phyloP scores from a whole-genome alignment of 37 sponge, comb jelly and placozoan genomes.

The Eunapius fragilis region DNA sequence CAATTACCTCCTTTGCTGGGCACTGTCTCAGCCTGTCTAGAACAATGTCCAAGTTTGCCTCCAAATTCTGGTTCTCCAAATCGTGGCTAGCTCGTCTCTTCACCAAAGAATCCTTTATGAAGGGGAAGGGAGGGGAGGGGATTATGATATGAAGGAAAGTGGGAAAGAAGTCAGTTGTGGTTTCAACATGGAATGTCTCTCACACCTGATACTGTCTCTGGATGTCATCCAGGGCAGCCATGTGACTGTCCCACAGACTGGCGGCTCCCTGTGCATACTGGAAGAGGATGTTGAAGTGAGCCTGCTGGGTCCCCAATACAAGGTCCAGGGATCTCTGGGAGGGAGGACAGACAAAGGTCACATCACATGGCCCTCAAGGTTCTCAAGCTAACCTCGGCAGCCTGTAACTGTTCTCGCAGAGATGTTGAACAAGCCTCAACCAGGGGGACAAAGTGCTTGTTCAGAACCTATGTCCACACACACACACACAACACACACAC shows the following conservation, averaged over 20 bases:
- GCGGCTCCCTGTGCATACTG: slow-evolving; percentile 74
- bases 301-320: slow-evolving; percentile 22
- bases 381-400: slow-evolving; percentile 13
- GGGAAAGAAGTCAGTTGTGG: neutral
- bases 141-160: neutral
- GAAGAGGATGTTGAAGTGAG: slow-evolving; percentile 56
- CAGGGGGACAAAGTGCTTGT: slow-evolving; percentile 57
- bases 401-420: slow-evolving; percentile 20
- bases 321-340: slow-evolving; percentile 54
- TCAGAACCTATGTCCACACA: slow-evolving; percentile 31
- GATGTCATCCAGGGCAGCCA: neutral
- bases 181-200: neutral
- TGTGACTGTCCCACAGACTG: slow-evolving; percentile 72
- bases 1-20: too few relatives aligned
- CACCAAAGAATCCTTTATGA: too few relatives aligned
- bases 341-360: too few relatives aligned
- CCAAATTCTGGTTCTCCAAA: too few relatives aligned
- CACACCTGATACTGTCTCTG: slow-evolving; percentile 26
- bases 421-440: slow-evolving; percentile 31
- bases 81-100: too few relatives aligned
- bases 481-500: neutral
- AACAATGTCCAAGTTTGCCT: too few relatives aligned
- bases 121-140: too few relatives aligned
- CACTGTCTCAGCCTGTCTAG: too few relatives aligned
- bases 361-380: neutral